Evolutionary conservation across 2,113 vertebrate species (phyloP), one percentile per base, ranked within the genome.

Genomic region (Oreochromis tanganicae): DNA sequence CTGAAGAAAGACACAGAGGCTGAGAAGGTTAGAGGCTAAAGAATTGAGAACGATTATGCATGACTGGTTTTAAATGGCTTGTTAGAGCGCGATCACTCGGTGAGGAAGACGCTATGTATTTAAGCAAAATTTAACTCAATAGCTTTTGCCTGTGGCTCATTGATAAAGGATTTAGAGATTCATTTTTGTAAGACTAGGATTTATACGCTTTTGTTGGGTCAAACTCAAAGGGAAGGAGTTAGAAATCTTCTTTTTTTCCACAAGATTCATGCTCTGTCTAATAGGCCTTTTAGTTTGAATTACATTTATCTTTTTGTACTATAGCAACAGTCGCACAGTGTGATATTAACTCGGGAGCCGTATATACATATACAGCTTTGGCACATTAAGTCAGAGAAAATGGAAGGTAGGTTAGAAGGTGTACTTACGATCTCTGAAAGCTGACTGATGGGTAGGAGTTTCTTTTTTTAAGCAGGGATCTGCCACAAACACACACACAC

Each of bases 391-490:
- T 19, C 2, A 17, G 14, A 48, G 17, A 82, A 63, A 24, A 71
- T 5, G 2, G 21, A 71, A 48, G 14, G 36, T 4, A 3, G 73
- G 46, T 13, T 50, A 63, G 16, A 46, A 79, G 24, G 75, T 89
- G 82, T 93, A 95, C 95, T 96, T 89, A 96, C 95, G 24, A 91
- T 92, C 82, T 94, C 81, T 94, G 88, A 88, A 86, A 73, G 82
- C 82, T 78, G 82, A 84, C 84, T 52, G 56, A 59, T 80, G 75
- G 75, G 89, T 59, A 82, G 78, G 82, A 91, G 83, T 81, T 54
- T 88, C 29, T 81, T 73, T 36, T 88, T 83, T 80, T 17, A 34
- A 83, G 88, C 82, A 80, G 55, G 61, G 63, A 50, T 89, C 85
- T 88, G 83, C 89, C 88, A 87, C 83, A 84, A 66, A 85, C 41